A percentile compares a stretch with the other conserved stretches of the same genome.
Conservation (phyloP, 2,888 invertebrate genomes). For the Rapana venosa region DNA sequence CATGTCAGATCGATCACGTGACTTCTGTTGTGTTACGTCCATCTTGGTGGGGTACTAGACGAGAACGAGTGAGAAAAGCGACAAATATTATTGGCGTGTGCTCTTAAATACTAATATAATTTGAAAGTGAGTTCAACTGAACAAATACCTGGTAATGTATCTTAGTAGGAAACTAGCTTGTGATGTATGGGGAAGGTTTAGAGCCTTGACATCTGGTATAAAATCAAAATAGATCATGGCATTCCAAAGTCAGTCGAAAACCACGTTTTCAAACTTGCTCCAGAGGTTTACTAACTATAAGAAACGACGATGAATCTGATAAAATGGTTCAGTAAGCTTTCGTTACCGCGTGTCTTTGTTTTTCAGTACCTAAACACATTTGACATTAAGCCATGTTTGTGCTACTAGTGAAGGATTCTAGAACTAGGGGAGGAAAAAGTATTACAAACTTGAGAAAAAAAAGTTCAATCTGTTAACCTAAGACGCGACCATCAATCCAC, state of each 20-base stretch:
- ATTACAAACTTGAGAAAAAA: too few species aligned
- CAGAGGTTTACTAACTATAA: too few species aligned
- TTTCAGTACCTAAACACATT: too few species aligned
- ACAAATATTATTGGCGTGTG: not conserved
- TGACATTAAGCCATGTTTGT: too few species aligned
- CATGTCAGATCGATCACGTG: slow-evolving; percentile 64
- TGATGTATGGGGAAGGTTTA: not conserved
- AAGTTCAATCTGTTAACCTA: too few species aligned
- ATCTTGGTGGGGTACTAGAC: slow-evolving; percentile 73
- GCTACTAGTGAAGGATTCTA: too few species aligned
- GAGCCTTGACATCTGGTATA: not conserved
- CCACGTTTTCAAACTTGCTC: not conserved
- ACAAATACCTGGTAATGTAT: not conserved
- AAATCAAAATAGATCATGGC: not conserved
- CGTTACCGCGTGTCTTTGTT: too few species aligned
- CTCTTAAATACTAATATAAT: not conserved
- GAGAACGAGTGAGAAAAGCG: slow-evolving; percentile 59
- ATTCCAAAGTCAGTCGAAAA: slow-evolving; percentile 10
- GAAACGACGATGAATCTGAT: too few species aligned
- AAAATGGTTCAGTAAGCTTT: too few species aligned
- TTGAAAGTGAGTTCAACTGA: not conserved
- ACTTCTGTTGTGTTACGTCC: slow-evolving; percentile 71
- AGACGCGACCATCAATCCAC: too few species aligned
- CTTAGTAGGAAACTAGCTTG: not conserved
- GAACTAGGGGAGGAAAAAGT: too few species aligned